Evolutionary conservation across 2,888 invertebrate species (phyloP).

Genomic region (Pteria penguin): DNA sequence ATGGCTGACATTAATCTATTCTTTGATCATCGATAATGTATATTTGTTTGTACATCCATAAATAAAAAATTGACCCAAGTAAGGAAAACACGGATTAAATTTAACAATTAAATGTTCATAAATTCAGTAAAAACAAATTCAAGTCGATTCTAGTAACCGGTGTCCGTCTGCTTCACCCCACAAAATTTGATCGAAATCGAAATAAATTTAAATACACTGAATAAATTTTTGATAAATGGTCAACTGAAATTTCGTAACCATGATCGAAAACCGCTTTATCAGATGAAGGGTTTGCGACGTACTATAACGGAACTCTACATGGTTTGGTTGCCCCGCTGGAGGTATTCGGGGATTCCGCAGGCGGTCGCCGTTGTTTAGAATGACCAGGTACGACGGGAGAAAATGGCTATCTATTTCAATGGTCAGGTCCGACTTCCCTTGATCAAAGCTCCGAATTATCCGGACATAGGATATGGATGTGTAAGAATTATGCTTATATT

Average conservation of each 20-base stretch:
- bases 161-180: neutral
- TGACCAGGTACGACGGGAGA: slow-evolving; percentile 16
- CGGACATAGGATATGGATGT: slow-evolving; percentile 26
- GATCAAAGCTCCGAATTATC: slow-evolving; percentile 45
- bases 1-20: too few relatives aligned
- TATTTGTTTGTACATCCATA: neutral
- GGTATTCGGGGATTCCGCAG: slow-evolving; percentile 39
- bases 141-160: neutral
- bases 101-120: neutral
- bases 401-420: slow-evolving; percentile 47
- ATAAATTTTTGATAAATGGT: slow-evolving; percentile 36
- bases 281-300: slow-evolving; percentile 31
- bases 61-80: neutral
- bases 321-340: slow-evolving; percentile 35
- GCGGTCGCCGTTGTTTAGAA: slow-evolving; percentile 2
- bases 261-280: slow-evolving; percentile 44
- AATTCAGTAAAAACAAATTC: neutral
- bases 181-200: slow-evolving; percentile 24
- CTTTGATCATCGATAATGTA: too few relatives aligned
- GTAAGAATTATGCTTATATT: slow-evolving; percentile 34
- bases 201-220: slow-evolving; percentile 16
- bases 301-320: slow-evolving; percentile 23
- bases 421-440: slow-evolving; percentile 34
- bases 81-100: neutral
- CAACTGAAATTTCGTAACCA: slow-evolving; percentile 22